These are phyloP conservation scores for Masticophis lateralis DNA, from an alignment of 2,797 vertebrate genomes.

Conservation along the genomic window DNA sequence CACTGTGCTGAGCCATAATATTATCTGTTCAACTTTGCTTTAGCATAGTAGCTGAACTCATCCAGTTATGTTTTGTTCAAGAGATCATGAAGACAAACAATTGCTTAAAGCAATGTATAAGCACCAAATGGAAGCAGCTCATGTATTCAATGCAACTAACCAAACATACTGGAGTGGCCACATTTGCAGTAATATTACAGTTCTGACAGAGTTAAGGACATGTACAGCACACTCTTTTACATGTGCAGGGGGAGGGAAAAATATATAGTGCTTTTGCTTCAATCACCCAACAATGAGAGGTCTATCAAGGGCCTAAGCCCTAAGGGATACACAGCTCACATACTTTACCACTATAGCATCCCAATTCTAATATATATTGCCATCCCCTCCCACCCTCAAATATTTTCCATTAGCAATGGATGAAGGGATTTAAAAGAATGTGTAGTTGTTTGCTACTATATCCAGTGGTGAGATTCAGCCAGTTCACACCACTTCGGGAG, in stretches of 20 bases:
- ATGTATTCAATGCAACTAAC: background rate
- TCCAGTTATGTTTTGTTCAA: background rate
- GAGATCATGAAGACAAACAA: background rate
- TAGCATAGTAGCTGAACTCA: background rate
- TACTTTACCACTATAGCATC: background rate
- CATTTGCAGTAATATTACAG: background rate
- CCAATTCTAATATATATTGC: background rate
- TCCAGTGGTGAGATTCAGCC: too few relatives aligned
- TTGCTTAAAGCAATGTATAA: background rate
- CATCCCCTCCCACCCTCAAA: background rate
- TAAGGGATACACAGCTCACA: background rate
- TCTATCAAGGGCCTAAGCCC: background rate
- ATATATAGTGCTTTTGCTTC: background rate
- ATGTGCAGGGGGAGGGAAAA: background rate
- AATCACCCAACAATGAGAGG: background rate
- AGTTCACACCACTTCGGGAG: too few relatives aligned
- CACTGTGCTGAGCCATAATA: background rate
- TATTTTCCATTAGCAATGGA: background rate
- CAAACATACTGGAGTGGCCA: background rate
- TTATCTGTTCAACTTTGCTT: background rate
- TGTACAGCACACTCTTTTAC: background rate
- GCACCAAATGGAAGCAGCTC: too few relatives aligned
- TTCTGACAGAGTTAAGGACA: background rate
- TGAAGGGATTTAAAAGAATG: background rate
- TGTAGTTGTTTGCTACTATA: background rate